These are phyloP conservation scores for Neopipo cinnamomea DNA, from an alignment of 2,113 vertebrate species.

Conservation along the genomic window DNA sequence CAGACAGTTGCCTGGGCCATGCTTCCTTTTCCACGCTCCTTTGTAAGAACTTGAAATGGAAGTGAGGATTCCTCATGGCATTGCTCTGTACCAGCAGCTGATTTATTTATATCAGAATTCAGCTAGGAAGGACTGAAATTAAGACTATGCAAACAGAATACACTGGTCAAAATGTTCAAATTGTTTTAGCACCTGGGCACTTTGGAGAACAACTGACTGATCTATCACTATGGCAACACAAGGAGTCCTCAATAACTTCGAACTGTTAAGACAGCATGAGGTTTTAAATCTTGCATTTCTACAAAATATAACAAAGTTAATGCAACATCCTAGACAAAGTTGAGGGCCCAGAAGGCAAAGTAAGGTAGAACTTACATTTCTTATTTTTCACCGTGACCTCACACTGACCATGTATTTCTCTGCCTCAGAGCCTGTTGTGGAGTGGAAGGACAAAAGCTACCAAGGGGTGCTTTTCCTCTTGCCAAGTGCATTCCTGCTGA, in stretches of 20 bases:
- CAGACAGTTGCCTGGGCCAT: neutral
- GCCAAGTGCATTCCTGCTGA: neutral
- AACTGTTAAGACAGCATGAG: neutral
- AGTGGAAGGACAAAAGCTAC: neutral
- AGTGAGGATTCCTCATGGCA: neutral
- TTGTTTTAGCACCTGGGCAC: neutral
- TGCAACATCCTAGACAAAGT: neutral
- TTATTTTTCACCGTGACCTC: neutral
- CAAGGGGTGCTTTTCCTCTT: neutral
- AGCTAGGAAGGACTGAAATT: neutral
- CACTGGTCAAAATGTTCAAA: neutral
- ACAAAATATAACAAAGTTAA: neutral
- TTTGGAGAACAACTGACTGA: neutral
- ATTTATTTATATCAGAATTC: neutral
- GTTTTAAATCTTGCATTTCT: neutral
- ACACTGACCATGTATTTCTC: neutral
- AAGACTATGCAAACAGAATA: neutral
- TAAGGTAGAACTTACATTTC: neutral
- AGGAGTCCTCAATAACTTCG: neutral
- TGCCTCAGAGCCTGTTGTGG: neutral
- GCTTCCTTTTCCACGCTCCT: neutral
- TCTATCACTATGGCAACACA: constrained; percentile 3
- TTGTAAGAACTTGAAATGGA: neutral
- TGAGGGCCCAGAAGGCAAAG: neutral
- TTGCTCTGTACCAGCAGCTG: neutral